Conservation (phyloP, 2,888 invertebrate species). For the Horisme vitalbata region DNA sequence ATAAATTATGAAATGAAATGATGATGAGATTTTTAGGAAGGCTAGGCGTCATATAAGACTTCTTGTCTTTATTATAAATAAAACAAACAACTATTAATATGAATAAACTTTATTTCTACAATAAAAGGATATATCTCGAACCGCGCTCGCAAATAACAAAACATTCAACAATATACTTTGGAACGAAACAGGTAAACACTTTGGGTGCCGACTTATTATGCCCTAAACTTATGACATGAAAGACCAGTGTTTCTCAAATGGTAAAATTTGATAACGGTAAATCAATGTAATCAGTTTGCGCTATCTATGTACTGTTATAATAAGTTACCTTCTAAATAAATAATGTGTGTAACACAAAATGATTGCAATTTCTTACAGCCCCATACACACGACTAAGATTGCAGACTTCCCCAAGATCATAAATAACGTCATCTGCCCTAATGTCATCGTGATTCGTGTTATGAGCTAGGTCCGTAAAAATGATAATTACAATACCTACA, state of each 20-base stretch:
- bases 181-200: slow-evolving; percentile 74
- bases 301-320: slow-evolving; percentile 31
- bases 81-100: slow-evolving; percentile 54
- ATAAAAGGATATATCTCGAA: slow-evolving; percentile 77
- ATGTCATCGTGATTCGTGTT: no score
- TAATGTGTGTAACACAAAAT: slow-evolving; percentile 43
- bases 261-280: slow-evolving; percentile 30
- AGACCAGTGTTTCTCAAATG: slow-evolving; percentile 82
- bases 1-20: no score
- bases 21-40: no score
- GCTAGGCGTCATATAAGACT: no score
- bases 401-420: no score
- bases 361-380: slow-evolving; percentile 48
- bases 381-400: no score
- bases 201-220: slow-evolving; percentile 76
- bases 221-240: slow-evolving; percentile 51
- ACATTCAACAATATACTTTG: slow-evolving; percentile 81
- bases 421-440: no score
- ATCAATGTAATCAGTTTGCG: slow-evolving; percentile 45
- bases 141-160: slow-evolving; percentile 71
- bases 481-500: slow-evolving; percentile 53
- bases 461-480: no score
- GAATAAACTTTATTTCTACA: slow-evolving; percentile 82
- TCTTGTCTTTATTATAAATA: slow-evolving; percentile 23
- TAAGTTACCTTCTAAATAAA: slow-evolving; percentile 24